Conservation (phyloP, 2,797 vertebrate species). For the Melanotaenia boesemani region DNA sequence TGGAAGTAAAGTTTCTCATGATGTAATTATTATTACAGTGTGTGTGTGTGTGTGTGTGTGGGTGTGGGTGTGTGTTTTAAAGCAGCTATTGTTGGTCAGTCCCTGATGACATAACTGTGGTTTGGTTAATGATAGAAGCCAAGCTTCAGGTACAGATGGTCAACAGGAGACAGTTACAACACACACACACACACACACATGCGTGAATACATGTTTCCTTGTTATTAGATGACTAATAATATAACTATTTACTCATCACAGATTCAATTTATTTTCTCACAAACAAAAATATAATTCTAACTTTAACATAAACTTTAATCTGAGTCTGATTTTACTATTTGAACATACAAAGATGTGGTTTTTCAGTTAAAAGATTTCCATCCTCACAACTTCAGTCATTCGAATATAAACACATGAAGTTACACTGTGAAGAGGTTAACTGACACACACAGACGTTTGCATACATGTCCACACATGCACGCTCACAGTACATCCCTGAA, state of each 20-base stretch:
- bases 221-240: neutral
- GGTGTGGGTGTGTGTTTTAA: conserved; percentile 5
- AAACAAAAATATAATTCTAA: too few species aligned
- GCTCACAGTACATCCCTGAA: conserved; percentile 27
- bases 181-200: neutral
- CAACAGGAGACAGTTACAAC: conserved; percentile 61
- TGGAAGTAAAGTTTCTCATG: conserved; percentile 23
- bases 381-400: neutral
- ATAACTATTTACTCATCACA: too few species aligned
- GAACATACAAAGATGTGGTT: too few species aligned
- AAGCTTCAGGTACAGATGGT: conserved; percentile 80
- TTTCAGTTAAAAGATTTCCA: neutral
- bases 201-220: neutral
- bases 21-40: conserved; percentile 23
- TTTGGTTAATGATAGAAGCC: conserved; percentile 74
- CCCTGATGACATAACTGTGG: conserved; percentile 65
- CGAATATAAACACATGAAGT: neutral
- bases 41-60: too few species aligned
- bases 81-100: conserved; percentile 34
- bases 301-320: too few species aligned
- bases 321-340: too few species aligned
- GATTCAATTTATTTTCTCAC: neutral
- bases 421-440: neutral
- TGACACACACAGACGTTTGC: neutral
- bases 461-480: conserved; percentile 18